Percentiles rank a stretch among this genome's conserved stretches.
Evolutionary conservation across 2,113 vertebrate genomes (phyloP).

Genomic region (Albula glossodonta): DNA sequence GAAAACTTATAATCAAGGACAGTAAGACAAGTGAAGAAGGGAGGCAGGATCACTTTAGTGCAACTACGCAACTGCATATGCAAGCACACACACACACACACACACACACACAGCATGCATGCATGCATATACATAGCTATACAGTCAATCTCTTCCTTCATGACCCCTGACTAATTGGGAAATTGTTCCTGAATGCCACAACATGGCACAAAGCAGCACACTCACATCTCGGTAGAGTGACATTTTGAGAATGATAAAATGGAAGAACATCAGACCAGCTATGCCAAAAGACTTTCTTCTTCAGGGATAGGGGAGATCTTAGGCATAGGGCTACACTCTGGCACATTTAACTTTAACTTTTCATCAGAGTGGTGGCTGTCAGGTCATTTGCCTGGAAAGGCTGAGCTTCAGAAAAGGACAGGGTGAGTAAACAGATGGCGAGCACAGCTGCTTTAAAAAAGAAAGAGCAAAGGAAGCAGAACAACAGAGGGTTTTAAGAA

Average conservation of each 20-base stretch:
- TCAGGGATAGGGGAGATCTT: background rate
- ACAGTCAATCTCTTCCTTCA: background rate
- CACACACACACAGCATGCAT: background rate
- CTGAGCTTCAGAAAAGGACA: background rate
- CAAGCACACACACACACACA: background rate
- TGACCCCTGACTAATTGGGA: background rate
- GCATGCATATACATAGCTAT: background rate
- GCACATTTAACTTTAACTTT: background rate
- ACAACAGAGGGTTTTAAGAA: background rate
- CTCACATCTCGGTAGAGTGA: background rate
- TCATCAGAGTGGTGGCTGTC: background rate
- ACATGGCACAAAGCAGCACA: background rate
- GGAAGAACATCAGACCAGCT: background rate
- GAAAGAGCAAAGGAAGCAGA: background rate
- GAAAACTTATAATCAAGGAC: background rate
- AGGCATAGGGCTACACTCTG: background rate
- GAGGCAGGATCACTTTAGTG: background rate
- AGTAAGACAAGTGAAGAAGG: background rate
- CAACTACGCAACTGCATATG: background rate
- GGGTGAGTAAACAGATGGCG: background rate
- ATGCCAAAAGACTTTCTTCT: background rate
- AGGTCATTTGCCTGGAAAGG: background rate
- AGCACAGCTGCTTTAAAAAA: background rate
- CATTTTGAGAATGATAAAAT: background rate
- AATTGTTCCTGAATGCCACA: background rate